Conservation (phyloP, 2,113 vertebrate species). For the Dasyurus viverrinus region DNA sequence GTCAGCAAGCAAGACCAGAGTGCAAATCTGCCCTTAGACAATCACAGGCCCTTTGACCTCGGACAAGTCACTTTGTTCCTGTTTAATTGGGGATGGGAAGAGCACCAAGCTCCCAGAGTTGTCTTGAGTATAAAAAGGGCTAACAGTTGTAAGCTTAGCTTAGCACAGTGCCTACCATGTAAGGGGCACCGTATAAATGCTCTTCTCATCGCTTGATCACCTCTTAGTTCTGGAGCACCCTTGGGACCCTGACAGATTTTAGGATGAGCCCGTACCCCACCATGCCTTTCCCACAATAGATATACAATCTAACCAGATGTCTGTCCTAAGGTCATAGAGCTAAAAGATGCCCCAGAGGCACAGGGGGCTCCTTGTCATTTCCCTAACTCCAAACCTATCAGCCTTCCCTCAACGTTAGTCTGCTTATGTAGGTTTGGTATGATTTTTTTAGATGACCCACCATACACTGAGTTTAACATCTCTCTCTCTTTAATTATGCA, state of each 20-base stretch:
- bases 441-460: neutral
- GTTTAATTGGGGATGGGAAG: neutral
- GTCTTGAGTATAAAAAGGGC: constrained; percentile 4
- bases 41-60: no score
- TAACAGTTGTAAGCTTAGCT: neutral
- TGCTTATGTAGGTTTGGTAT: neutral
- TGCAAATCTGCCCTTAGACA: neutral
- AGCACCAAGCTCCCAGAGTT: neutral
- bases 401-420: neutral
- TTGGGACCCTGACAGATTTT: constrained; percentile 9
- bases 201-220: neutral
- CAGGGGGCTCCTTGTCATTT: no score
- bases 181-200: neutral
- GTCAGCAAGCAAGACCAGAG: neutral
- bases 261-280: neutral
- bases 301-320: neutral
- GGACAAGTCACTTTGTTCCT: neutral
- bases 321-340: neutral
- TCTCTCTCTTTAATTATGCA: neutral
- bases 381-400: no score
- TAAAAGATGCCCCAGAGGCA: neutral
- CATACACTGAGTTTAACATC: neutral
- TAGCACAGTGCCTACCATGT: neutral
- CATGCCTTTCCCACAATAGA: neutral
- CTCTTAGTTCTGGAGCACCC: neutral